Percentiles rank a stretch among this genome's conserved stretches.
These are phyloP conservation scores for Archaeoteleia sp. DNA, from an alignment of 2,888 invertebrate genomes.

Conservation along the genomic window DNA sequence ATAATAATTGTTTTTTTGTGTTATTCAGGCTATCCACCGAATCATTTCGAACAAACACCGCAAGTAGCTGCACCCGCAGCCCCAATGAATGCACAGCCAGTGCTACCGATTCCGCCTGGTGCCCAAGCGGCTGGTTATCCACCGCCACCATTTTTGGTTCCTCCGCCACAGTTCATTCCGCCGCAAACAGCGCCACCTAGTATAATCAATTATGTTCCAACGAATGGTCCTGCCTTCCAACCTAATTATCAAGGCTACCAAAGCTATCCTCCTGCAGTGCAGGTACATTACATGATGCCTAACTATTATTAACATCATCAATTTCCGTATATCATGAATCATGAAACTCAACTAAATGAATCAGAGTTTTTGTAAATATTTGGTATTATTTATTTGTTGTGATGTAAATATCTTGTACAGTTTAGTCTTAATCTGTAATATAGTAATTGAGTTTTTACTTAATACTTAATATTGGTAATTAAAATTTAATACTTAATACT, in stretches of 20 bases:
- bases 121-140: constrained; percentile 60
- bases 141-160: constrained; percentile 69
- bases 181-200: constrained; percentile 71
- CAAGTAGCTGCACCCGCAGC: constrained; percentile 65
- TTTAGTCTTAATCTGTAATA: too few relatives aligned
- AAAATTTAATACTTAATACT: too few relatives aligned
- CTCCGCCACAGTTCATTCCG: constrained; percentile 71
- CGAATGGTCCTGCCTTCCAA: constrained; percentile 70
- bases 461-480: too few relatives aligned
- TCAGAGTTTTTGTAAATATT: too few relatives aligned
- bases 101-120: constrained; percentile 68
- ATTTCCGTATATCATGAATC: too few relatives aligned
- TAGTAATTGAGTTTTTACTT: too few relatives aligned
- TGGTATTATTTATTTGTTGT: too few relatives aligned
- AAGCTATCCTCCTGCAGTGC: constrained; percentile 70
- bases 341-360: too few relatives aligned
- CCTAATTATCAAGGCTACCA: constrained; percentile 71
- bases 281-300: constrained; percentile 56
- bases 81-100: constrained; percentile 67
- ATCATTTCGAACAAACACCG: constrained; percentile 69
- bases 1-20: too few relatives aligned
- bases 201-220: constrained; percentile 71
- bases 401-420: too few relatives aligned
- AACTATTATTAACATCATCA: not conserved
- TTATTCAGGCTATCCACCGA: constrained; percentile 66